Evolutionary conservation across 2,888 invertebrate genomes (phyloP).

Genomic region (Epinotia bilunana): DNA sequence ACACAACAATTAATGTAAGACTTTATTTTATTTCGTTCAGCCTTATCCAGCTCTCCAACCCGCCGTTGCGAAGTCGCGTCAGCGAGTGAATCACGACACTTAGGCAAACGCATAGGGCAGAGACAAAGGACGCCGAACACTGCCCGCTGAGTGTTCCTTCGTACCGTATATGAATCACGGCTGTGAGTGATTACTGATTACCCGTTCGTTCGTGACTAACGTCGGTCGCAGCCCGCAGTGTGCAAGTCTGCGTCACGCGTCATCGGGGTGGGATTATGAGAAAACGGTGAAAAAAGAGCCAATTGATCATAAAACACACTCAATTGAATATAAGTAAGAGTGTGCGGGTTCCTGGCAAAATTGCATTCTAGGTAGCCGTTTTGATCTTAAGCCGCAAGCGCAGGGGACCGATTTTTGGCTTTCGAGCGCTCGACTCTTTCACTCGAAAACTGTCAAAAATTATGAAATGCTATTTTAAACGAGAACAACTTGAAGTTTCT

Average conservation of each 20-base stretch:
- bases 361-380: too few species aligned
- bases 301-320: too few species aligned
- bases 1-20: too few species aligned
- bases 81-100: conserved; percentile 8
- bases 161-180: background rate
- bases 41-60: background rate
- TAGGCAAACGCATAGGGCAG: conserved; percentile 2
- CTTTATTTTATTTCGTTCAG: background rate
- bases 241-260: background rate
- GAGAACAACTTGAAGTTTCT: background rate
- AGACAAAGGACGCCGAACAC: background rate
- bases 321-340: too few species aligned
- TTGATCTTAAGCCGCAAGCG: too few species aligned
- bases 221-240: background rate
- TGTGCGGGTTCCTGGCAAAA: too few species aligned
- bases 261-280: too few species aligned
- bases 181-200: background rate
- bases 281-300: too few species aligned
- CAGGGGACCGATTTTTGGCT: too few species aligned
- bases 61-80: background rate
- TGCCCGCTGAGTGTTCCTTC: background rate
- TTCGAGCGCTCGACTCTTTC: too few species aligned
- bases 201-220: background rate
- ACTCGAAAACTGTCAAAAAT: too few species aligned
- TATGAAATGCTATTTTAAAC: too few species aligned